Evolutionary conservation across 2,888 invertebrate species (phyloP), one percentile per base, ranked within the genome.

Genomic region (Drosophila barbarae): DNA sequence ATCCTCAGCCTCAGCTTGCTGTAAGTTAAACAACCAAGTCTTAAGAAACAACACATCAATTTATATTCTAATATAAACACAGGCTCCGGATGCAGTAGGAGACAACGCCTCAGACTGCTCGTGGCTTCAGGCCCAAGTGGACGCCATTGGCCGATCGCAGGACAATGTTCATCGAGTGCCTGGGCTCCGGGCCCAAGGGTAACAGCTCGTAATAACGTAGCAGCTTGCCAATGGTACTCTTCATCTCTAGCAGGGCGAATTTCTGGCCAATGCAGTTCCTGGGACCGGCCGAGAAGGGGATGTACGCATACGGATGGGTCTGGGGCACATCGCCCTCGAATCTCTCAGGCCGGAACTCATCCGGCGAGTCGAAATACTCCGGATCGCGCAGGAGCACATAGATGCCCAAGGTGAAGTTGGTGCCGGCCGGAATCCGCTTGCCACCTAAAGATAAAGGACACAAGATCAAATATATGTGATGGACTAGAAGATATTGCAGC

Each of bases 241-340:
- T 89, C 83, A 88, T 88, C 73, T 88, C 88, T n/a, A 88, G 57
- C 30, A 85, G 73, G 12, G 89, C 89, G 64, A 87, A 88, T 68
- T 87, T 88, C 59, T 89, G 89, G 0, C 88, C 88, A 66, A 88
- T 88, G 53, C 88, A 88, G 63, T 88, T 88, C 15, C 89, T 82
- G 9, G 88, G 87, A 0, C 89, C 89, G 1, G 88, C 88, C 0
- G 86, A 86, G 61, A 89, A 88, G 1, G 89, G 87, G 35, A 86
- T 76, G 63, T 82, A 85, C 3, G 85, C 78, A 64, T 76, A 89
- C 0, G 88, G 84, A 76, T 88, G 82, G 32, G 92, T 89, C 5
- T 70, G 75, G 0, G 53, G 52, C 28, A 71, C 54, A 15, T 68
- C 58, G 60, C 15, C 44, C 2, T 58, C 56, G n/a, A 86, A 86